Percentiles rank a stretch among this genome's conserved stretches.
Conservation (phyloP, 2,888 invertebrate species). For the Diachrysia chrysitis region DNA sequence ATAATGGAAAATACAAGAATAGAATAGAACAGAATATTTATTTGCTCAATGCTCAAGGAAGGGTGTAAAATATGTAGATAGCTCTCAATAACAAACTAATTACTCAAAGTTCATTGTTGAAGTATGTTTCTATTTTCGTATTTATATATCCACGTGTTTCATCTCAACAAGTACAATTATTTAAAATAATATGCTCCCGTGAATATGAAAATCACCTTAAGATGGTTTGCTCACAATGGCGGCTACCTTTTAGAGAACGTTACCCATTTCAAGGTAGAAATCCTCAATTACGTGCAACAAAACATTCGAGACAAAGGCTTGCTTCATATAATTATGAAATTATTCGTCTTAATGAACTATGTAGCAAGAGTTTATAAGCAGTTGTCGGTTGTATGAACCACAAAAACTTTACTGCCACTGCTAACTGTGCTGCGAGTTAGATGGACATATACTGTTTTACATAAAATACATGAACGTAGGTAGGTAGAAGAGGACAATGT, state of each 20-base stretch:
- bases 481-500: too few relatives aligned
- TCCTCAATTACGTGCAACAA: slow-evolving; percentile 10
- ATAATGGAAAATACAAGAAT: too few relatives aligned
- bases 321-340: slow-evolving; percentile 19
- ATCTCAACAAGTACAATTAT: neutral
- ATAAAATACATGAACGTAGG: too few relatives aligned
- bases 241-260: slow-evolving; percentile 1
- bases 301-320: slow-evolving; percentile 1
- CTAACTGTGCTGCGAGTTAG: too few relatives aligned
- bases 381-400: neutral
- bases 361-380: too few relatives aligned
- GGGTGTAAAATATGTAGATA: neutral
- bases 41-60: too few relatives aligned
- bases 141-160: neutral
- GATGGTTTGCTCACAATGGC: neutral
- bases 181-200: slow-evolving; percentile 4
- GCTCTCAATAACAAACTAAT: neutral
- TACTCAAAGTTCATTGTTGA: neutral
- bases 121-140: neutral
- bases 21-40: too few relatives aligned
- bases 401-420: neutral
- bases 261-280: slow-evolving; percentile 7
- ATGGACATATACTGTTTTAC: too few relatives aligned
- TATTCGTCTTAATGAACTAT: slow-evolving; percentile 1
- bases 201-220: slow-evolving; percentile 3